These are phyloP conservation scores for Thysanoteuthis rhombus DNA, from an alignment of 2,888 invertebrate species.

Conservation along the genomic window DNA sequence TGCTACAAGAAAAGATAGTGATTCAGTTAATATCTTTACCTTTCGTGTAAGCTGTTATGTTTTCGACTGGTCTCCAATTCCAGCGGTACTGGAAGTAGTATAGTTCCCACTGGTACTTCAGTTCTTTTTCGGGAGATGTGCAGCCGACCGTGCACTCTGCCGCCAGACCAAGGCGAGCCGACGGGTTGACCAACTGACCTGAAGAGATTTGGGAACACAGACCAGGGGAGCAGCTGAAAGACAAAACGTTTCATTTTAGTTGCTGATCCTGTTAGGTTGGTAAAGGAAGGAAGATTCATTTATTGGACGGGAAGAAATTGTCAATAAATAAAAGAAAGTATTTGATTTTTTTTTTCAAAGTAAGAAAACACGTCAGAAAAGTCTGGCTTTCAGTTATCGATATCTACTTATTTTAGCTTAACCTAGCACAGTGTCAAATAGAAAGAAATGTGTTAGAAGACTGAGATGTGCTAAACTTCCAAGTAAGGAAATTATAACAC, in stretches of 20 bases:
- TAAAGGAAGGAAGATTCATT: too few species aligned
- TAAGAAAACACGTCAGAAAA: too few species aligned
- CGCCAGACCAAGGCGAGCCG: conserved; percentile 39
- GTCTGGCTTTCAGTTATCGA: too few species aligned
- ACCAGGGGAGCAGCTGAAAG: conserved; percentile 20
- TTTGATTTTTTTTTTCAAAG: too few species aligned
- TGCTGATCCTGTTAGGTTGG: neutral
- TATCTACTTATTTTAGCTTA: too few species aligned
- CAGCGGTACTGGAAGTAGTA: conserved; percentile 49
- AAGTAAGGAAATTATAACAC: too few species aligned
- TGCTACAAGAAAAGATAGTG: too few species aligned
- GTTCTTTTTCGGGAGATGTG: conserved; percentile 30
- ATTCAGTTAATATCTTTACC: conserved; percentile 35
- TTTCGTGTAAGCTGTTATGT: conserved; percentile 37
- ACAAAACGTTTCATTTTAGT: neutral
- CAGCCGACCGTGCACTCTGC: conserved; percentile 36
- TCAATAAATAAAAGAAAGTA: too few species aligned
- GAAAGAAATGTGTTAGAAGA: too few species aligned
- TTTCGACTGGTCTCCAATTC: conserved; percentile 41
- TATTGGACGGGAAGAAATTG: too few species aligned
- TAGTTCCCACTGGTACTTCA: conserved; percentile 48
- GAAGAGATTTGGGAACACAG: conserved; percentile 37
- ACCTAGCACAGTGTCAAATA: too few species aligned
- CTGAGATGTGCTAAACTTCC: too few species aligned
- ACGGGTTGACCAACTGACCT: conserved; percentile 43